Evolutionary conservation across 2,113 vertebrate genomes (phyloP).

Genomic region (Dermatemys mawii): DNA sequence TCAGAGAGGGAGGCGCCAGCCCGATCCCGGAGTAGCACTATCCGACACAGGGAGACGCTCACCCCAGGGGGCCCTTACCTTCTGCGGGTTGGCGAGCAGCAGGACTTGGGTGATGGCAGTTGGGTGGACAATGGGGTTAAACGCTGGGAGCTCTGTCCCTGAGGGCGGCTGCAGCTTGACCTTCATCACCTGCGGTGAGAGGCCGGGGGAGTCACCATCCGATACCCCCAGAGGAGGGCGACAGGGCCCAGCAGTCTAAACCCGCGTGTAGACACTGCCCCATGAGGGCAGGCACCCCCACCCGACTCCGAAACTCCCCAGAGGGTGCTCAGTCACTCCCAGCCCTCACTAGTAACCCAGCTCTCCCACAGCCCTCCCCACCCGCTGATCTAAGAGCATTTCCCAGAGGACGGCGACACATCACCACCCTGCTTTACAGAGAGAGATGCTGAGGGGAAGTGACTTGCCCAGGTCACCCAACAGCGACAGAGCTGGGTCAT

Average conservation of each 20-base stretch:
- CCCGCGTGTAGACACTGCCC: not conserved
- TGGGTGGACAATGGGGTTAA: conserved; percentile 94
- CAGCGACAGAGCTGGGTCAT: not conserved
- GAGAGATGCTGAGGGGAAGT: not conserved
- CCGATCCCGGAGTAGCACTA: not conserved
- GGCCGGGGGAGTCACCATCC: not conserved
- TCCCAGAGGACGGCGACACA: not conserved
- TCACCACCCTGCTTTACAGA: not conserved
- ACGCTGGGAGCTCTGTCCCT: conserved; percentile 89
- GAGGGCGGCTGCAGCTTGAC: conserved; percentile 96
- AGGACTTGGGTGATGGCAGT: conserved; percentile 95
- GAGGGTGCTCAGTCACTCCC: not conserved
- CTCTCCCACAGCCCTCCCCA: not conserved
- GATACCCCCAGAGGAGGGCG: not conserved
- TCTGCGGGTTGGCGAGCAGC: conserved; percentile 94
- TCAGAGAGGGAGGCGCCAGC: not conserved
- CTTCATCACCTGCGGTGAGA: conserved; percentile 89
- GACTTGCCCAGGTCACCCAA: not conserved
- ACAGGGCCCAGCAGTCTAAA: not conserved
- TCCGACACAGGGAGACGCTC: rapidly evolving
- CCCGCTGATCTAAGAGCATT: not conserved
- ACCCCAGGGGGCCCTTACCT: conserved; percentile 76
- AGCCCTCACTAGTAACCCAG: not conserved
- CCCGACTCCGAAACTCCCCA: not conserved
- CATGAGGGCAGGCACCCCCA: not conserved